These are phyloP conservation scores for Mesocentrotus franciscanus DNA, from an alignment of 53 echinoderm and acorn worm genomes.

Conservation along the genomic window DNA sequence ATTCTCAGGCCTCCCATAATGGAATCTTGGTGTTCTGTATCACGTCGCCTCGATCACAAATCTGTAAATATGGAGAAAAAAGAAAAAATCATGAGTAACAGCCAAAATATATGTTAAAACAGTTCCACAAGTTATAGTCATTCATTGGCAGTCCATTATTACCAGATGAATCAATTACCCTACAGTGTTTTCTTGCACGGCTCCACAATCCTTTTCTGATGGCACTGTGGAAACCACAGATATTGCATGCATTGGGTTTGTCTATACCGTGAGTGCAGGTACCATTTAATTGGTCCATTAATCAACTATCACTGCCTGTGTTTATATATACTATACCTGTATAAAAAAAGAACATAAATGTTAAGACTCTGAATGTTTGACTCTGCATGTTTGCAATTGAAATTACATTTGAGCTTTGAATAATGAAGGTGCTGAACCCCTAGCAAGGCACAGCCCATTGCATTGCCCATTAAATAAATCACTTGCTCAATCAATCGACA, in stretches of 20 bases:
- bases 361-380: too few relatives aligned
- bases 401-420: not conserved
- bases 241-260: too few relatives aligned
- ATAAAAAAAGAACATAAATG: too few relatives aligned
- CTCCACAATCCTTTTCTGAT: too few relatives aligned
- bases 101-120: not conserved
- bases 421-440: not conserved
- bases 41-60: not conserved
- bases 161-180: not conserved
- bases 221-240: too few relatives aligned
- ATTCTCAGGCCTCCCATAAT: conserved; percentile 47
- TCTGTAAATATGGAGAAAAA: not conserved
- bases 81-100: not conserved
- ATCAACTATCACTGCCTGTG: not conserved
- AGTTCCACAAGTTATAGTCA: not conserved
- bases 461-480: not conserved
- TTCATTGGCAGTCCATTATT: not conserved
- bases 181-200: too few relatives aligned
- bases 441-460: not conserved
- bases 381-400: not conserved
- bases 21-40: not conserved
- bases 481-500: too few relatives aligned
- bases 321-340: too few relatives aligned
- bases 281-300: not conserved
- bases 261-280: too few relatives aligned